Evolutionary conservation across 30 jellyfish, hydroid and myxozoan species (phyloP).

Genomic region (Cassiopea andromeda): DNA sequence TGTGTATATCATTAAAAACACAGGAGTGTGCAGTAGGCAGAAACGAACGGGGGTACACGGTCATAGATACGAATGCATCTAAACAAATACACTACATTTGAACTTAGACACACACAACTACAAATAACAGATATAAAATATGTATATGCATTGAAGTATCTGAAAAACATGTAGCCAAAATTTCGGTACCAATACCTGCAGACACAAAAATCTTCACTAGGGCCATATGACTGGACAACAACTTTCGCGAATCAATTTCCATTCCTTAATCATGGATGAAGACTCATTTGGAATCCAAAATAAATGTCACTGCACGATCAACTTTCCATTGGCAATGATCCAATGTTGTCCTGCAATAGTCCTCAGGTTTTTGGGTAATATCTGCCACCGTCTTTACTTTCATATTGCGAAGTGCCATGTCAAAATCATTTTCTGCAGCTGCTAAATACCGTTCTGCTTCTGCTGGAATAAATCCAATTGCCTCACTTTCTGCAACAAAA

Average conservation of each 20-base stretch:
- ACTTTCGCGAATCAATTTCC: not conserved
- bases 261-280: not conserved
- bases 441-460: conserved; percentile 32
- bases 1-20: too few relatives aligned
- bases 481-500: conserved; percentile 21
- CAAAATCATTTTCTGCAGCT: conserved; percentile 29
- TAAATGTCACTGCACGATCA: conserved; percentile 71
- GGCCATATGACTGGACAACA: not conserved
- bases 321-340: conserved; percentile 83
- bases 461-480: conserved; percentile 12
- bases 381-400: conserved; percentile 78
- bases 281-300: conserved; percentile 20
- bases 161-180: too few relatives aligned
- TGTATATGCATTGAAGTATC: too few relatives aligned
- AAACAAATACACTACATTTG: too few relatives aligned
- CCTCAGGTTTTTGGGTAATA: conserved; percentile 80
- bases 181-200: too few relatives aligned
- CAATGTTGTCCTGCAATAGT: conserved; percentile 58
- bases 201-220: too few relatives aligned
- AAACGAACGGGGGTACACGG: too few relatives aligned
- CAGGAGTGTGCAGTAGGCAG: too few relatives aligned
- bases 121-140: too few relatives aligned
- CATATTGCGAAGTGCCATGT: conserved; percentile 59
- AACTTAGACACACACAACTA: too few relatives aligned
- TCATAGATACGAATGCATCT: too few relatives aligned